These are phyloP conservation scores for Formica aserva DNA, from an alignment of 2,888 invertebrate species.

Conservation along the genomic window DNA sequence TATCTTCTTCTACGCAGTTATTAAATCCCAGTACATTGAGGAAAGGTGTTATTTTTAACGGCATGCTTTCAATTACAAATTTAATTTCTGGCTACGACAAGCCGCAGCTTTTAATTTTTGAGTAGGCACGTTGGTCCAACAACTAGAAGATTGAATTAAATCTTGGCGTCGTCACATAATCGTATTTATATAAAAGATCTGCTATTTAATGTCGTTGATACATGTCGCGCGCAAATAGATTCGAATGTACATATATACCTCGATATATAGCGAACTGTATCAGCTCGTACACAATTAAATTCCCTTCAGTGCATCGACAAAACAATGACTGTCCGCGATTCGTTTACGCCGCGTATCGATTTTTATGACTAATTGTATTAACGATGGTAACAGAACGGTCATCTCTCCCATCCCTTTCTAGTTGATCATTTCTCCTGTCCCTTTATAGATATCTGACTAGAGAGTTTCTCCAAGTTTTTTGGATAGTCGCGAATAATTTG, in stretches of 20 bases:
- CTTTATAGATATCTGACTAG: background rate
- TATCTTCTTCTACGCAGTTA: background rate
- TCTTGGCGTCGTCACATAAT: background rate
- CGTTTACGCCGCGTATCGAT: background rate
- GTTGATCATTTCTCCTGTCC: too few relatives aligned
- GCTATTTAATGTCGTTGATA: background rate
- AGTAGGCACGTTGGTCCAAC: background rate
- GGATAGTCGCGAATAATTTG: background rate
- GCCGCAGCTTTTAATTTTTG: background rate
- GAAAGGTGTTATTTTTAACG: background rate
- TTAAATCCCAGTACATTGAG: background rate
- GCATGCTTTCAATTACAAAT: background rate
- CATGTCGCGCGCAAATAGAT: background rate
- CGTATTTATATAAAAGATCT: conserved; percentile 2
- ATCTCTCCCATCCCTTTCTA: background rate
- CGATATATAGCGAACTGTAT: background rate
- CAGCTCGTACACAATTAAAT: conserved; percentile 19
- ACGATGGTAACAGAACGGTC: background rate
- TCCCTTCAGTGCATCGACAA: background rate
- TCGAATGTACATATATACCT: background rate
- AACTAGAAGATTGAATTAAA: background rate
- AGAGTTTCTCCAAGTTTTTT: background rate
- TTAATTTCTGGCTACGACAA: background rate
- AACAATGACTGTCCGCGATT: conserved; percentile 2
- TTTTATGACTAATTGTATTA: conserved; percentile 11